Conservation (phyloP, 2,797 vertebrate species). For the Psittacula echo region DNA sequence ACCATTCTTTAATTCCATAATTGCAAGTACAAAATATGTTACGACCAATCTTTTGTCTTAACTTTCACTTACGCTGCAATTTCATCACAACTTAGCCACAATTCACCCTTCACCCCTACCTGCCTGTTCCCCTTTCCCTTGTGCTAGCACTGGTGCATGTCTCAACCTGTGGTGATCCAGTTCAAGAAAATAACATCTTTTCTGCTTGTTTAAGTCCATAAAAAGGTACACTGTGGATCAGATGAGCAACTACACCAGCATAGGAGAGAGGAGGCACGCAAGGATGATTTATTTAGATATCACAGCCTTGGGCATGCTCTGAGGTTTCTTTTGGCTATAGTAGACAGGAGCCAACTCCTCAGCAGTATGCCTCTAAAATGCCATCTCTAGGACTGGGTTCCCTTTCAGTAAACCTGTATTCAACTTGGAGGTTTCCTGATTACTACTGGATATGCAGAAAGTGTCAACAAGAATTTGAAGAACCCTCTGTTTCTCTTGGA, state of each 20-base stretch:
- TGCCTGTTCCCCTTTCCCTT: background rate
- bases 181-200: background rate
- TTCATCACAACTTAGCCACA: background rate
- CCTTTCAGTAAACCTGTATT: background rate
- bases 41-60: background rate
- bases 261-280: background rate
- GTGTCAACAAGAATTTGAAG: background rate
- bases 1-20: background rate
- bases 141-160: background rate
- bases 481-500: background rate
- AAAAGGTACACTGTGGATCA: background rate
- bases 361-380: background rate
- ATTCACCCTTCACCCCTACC: background rate
- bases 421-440: background rate
- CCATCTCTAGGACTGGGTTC: background rate
- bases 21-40: background rate
- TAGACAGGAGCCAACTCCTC: background rate
- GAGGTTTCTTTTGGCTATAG: background rate
- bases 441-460: background rate
- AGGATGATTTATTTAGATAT: background rate
- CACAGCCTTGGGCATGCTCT: background rate
- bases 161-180: background rate
- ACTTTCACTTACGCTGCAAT: background rate
- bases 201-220: background rate
- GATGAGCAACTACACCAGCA: background rate